Evolutionary conservation across 1,140 invertebrate species (phyloP).

Genomic region (Eurosta solidaginis): DNA sequence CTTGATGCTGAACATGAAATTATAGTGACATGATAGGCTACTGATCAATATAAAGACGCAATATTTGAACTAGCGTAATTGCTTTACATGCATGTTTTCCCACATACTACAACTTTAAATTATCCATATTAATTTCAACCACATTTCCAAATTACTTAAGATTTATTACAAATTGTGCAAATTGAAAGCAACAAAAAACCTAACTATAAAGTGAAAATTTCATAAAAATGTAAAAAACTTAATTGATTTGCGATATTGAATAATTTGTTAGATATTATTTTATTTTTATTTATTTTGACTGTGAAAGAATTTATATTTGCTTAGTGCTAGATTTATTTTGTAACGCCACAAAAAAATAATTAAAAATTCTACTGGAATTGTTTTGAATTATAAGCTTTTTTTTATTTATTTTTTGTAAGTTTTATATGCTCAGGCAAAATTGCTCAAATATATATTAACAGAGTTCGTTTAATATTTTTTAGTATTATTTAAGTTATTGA

Average conservation of each 20-base stretch:
- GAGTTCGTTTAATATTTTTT: too few species aligned
- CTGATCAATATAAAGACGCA: background rate
- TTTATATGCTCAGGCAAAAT: background rate
- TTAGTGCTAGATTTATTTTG: background rate
- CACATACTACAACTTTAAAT: too few species aligned
- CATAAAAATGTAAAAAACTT: background rate
- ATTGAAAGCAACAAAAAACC: background rate
- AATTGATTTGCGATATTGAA: background rate
- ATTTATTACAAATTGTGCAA: too few species aligned
- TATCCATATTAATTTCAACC: too few species aligned
- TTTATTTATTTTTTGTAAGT: background rate
- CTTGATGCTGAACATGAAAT: constrained; percentile 33
- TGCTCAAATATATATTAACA: too few species aligned
- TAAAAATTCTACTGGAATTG: background rate
- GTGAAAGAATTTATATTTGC: background rate
- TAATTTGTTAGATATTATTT: background rate
- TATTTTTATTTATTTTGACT: background rate
- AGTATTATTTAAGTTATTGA: too few species aligned
- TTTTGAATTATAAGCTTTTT: background rate
- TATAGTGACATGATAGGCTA: constrained; percentile 29
- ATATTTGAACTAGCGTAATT: background rate
- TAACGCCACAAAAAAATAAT: background rate
- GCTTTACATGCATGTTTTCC: background rate
- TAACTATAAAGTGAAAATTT: constrained; percentile 12
- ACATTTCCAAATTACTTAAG: too few species aligned